Conservation (phyloP, 2,797 vertebrate species). For the Sebastiscus albofasciatus region DNA sequence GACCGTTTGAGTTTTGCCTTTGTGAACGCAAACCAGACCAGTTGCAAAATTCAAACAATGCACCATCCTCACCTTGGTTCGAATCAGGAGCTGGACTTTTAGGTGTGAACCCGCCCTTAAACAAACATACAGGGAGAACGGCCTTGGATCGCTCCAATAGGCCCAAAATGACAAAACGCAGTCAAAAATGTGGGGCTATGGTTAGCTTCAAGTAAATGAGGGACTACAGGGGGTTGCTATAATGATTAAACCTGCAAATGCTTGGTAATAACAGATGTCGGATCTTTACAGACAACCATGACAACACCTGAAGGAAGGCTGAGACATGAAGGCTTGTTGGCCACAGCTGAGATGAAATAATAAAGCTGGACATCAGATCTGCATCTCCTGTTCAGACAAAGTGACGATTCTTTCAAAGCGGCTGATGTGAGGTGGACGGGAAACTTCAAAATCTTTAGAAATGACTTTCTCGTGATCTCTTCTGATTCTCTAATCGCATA, state of each 20-base stretch:
- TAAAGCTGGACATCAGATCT: slow-evolving; percentile 1
- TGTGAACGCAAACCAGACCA: too few species aligned
- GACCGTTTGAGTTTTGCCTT: too few species aligned
- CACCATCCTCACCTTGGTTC: neutral
- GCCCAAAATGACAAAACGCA: neutral
- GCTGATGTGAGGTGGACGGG: neutral
- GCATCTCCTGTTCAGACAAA: neutral
- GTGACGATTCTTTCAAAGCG: slow-evolving; percentile 13
- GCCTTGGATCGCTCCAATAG: neutral
- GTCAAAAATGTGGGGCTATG: neutral
- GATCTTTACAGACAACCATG: neutral
- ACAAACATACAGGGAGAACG: neutral
- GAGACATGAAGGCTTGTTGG: neutral
- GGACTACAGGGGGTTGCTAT: neutral
- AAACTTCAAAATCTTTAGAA: slow-evolving; percentile 38
- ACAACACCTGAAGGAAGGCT: neutral
- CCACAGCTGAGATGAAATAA: neutral
- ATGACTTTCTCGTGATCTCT: neutral
- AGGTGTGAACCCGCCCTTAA: neutral
- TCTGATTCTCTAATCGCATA: neutral
- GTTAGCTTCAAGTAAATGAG: neutral
- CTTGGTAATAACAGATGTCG: neutral
- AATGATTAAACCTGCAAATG: neutral
- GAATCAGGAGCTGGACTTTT: neutral
- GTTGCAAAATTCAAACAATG: too few species aligned